Evolutionary conservation across 2,888 invertebrate genomes (phyloP).

Genomic region (Tinea pellionella): DNA sequence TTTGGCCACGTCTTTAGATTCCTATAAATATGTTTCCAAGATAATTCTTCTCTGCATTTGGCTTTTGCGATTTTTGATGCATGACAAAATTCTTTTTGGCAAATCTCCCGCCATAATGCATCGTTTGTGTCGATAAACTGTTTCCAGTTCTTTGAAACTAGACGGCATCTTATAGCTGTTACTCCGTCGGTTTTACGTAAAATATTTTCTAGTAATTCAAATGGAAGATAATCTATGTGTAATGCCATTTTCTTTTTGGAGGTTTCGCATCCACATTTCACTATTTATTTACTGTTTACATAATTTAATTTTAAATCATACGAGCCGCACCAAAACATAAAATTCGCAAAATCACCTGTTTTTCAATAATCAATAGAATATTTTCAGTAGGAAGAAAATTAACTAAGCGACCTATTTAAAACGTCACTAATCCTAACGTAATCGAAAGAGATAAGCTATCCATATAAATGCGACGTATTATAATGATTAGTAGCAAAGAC

Average conservation of each 20-base stretch:
- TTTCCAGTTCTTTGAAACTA: slow-evolving; percentile 44
- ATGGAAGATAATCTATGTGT: slow-evolving; percentile 25
- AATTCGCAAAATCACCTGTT: not conserved
- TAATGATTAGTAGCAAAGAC: too few relatives aligned
- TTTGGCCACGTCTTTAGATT: slow-evolving; percentile 42
- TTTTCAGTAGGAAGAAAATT: too few relatives aligned
- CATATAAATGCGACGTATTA: too few relatives aligned
- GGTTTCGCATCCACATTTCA: not conserved
- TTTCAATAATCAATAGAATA: not conserved
- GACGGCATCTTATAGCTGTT: slow-evolving; percentile 38
- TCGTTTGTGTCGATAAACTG: slow-evolving; percentile 37
- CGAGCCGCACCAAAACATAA: not conserved
- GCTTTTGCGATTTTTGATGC: slow-evolving; percentile 42
- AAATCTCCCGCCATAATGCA: slow-evolving; percentile 39
- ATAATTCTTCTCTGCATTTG: slow-evolving; percentile 35
- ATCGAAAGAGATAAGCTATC: too few relatives aligned
- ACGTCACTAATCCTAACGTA: too few relatives aligned
- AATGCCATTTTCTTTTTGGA: not conserved
- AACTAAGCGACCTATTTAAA: too few relatives aligned
- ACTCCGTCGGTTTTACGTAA: slow-evolving; percentile 35
- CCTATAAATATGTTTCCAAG: slow-evolving; percentile 46
- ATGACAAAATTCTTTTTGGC: slow-evolving; percentile 34
- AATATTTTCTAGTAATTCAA: slow-evolving; percentile 47
- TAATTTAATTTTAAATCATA: not conserved
- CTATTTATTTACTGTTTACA: not conserved